Evolutionary conservation across 2,797 vertebrate genomes (phyloP).

Genomic region (Sciurus vulgaris): DNA sequence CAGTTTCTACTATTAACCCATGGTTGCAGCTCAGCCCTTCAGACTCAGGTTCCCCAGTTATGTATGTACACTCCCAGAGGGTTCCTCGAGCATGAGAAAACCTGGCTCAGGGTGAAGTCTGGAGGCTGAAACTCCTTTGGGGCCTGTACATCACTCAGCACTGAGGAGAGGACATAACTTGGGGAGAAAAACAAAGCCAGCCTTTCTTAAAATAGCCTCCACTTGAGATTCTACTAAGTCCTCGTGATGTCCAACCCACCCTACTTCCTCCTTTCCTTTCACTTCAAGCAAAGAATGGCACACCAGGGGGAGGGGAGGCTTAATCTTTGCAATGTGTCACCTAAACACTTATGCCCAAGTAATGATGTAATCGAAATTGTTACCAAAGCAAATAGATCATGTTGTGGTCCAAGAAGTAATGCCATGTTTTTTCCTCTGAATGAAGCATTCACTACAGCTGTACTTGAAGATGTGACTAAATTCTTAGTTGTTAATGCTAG

Average conservation of each 20-base stretch:
- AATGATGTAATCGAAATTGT: background rate
- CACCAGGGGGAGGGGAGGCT: background rate
- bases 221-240: background rate
- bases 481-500: background rate
- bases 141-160: background rate
- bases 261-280: constrained; percentile 17
- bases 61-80: background rate
- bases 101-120: background rate
- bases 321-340: background rate
- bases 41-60: background rate
- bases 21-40: background rate
- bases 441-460: background rate
- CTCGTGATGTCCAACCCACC: background rate
- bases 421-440: background rate
- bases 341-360: background rate
- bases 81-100: background rate
- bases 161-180: background rate
- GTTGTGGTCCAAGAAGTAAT: constrained; percentile 1
- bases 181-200: background rate
- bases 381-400: constrained; percentile 23
- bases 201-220: background rate
- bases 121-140: background rate
- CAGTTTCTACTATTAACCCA: background rate
- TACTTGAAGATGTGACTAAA: constrained; percentile 3
- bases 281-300: background rate